Evolutionary conservation across 92 coral and sea anemone genomes (phyloP).

Genomic region (Epizoanthus ramosus): DNA sequence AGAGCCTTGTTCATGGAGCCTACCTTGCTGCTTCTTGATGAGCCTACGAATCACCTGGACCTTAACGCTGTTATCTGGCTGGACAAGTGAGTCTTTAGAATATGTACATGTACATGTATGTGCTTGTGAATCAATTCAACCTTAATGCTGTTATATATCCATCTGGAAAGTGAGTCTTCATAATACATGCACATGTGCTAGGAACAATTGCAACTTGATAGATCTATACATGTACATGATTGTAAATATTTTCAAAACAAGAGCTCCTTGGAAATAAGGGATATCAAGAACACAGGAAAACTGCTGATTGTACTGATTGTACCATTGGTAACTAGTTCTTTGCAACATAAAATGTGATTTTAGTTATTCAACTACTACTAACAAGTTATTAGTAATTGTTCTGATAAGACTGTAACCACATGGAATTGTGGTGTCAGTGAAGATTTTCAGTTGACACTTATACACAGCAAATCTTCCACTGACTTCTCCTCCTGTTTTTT

Average conservation of each 20-base stretch:
- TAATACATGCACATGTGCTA: neutral
- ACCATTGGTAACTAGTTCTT: too few relatives aligned
- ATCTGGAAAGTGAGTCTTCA: constrained; percentile 90
- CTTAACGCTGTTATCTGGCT: constrained; percentile 99
- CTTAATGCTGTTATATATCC: constrained; percentile 95
- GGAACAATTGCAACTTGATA: neutral
- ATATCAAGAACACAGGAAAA: too few relatives aligned
- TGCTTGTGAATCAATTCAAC: constrained; percentile 74
- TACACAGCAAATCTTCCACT: neutral
- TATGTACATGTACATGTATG: neutral
- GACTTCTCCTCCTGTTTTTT: neutral
- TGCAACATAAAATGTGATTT: too few relatives aligned
- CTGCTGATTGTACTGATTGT: too few relatives aligned
- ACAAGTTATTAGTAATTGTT: too few relatives aligned
- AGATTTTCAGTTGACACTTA: too few relatives aligned
- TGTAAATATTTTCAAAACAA: too few relatives aligned
- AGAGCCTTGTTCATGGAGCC: constrained; percentile 99
- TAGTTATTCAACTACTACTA: too few relatives aligned
- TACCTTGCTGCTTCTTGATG: constrained; percentile 91
- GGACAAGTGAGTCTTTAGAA: constrained; percentile 79
- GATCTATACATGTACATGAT: too few relatives aligned
- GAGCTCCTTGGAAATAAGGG: too few relatives aligned
- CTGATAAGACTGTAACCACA: too few relatives aligned
- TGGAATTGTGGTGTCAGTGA: neutral
- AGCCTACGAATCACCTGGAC: constrained; percentile 98